phyloP scores from a whole-genome alignment of 1,140 invertebrate genomes.

The Charaxes varanes region DNA sequence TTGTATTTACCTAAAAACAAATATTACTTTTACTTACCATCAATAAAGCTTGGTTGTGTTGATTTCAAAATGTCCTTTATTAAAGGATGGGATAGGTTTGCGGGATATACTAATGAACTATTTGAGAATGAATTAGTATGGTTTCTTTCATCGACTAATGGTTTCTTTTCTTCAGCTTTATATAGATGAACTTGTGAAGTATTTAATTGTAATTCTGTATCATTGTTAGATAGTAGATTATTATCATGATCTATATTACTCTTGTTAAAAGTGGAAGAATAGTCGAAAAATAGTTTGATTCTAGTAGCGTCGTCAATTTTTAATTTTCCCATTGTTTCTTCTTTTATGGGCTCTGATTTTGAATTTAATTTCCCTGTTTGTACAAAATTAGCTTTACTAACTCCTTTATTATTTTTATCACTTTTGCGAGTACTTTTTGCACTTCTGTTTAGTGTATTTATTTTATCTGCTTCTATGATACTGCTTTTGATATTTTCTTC shows the following conservation, averaged over 20 bases:
- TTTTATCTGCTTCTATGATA: not conserved
- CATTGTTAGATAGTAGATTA: not conserved
- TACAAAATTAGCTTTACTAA: not conserved
- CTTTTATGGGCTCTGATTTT: constrained; percentile 10
- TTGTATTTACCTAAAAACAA: too few relatives aligned
- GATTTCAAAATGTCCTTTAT: constrained; percentile 28
- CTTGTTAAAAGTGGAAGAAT: constrained; percentile 46
- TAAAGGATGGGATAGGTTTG: constrained; percentile 24
- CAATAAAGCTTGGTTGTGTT: constrained; percentile 22
- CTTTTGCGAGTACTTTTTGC: too few relatives aligned
- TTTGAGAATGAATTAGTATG: constrained; percentile 13
- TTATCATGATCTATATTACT: constrained; percentile 3
- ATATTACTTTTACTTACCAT: constrained; percentile 34
- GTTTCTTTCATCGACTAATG: constrained; percentile 1
- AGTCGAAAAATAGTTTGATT: constrained; percentile 54
- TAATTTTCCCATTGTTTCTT: constrained; percentile 47
- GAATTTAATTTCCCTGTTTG: constrained; percentile 3
- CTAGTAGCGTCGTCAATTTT: constrained; percentile 50
- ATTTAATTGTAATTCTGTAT: not conserved
- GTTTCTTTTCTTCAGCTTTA: constrained; percentile 4
- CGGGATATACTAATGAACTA: constrained; percentile 25
- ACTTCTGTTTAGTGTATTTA: not conserved
- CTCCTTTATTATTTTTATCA: too few relatives aligned
- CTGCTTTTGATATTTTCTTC: constrained; percentile 9
- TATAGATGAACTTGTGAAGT: too few relatives aligned